Evolutionary conservation across 2,113 vertebrate genomes (phyloP).

Genomic region (Anoura caudifer): DNA sequence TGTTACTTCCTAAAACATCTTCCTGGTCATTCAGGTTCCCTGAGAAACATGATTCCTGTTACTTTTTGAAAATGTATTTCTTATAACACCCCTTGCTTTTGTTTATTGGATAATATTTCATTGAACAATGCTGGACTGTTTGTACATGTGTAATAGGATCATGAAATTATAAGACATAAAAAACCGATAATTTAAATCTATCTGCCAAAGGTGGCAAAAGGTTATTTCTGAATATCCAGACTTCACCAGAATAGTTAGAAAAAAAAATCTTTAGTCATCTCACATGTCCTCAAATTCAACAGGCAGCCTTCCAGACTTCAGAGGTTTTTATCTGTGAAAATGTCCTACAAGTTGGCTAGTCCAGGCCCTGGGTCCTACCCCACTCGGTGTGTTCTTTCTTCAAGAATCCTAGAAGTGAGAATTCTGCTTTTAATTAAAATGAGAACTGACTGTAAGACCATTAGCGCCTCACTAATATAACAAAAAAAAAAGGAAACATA

Average conservation of each 20-base stretch:
- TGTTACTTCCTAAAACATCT: conserved; percentile 33
- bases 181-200: background rate
- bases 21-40: conserved; percentile 4
- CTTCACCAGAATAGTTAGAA: background rate
- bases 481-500: background rate
- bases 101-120: background rate
- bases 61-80: background rate
- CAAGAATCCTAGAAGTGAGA: background rate
- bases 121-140: conserved; percentile 21
- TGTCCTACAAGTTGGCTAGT: background rate
- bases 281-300: background rate
- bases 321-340: background rate
- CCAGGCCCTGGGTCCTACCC: background rate
- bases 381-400: background rate
- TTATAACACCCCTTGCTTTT: background rate
- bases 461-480: background rate
- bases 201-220: background rate
- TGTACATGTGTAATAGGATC: background rate
- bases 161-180: background rate
- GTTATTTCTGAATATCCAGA: background rate
- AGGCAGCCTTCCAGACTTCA: background rate
- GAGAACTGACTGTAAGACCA: background rate
- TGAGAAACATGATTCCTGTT: background rate
- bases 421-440: background rate
- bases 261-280: background rate